Base-by-base conservation (phyloP, 2,888 invertebrate species). In the Mellilla xanthometata region DNA sequence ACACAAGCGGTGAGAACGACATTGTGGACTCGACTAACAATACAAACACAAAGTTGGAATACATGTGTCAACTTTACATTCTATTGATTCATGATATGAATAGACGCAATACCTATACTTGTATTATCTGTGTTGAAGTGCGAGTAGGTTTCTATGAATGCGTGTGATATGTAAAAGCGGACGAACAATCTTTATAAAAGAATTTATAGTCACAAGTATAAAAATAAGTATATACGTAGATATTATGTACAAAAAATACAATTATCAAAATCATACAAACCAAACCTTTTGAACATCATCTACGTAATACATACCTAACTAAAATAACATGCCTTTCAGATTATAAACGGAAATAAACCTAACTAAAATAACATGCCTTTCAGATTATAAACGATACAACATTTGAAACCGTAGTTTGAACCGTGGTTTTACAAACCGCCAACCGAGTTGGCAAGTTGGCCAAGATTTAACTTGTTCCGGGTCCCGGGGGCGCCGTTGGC, bases 381-480 rank as follows among this genome's bases (percentile, higher is more conserved):
- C 15, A 19, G 6, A 19, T 61, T 57, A 54, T 41, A 36, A 52
- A 9, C 34, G 39, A 48, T 52, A 49, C 48, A 35, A 49, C 27
- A 49, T 33, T 19, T 24, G 24, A 24, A 24, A 24, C 24, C 35
- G 45, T 33, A 47, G 43, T 54, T 42, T 41, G 56, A 60, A 24
- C 24, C 24, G 58, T 58, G 54, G 9, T 53, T 43, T 51, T 56
- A 53, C 42, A 31, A 26, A 42, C 26, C 38, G 40, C 45, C 34
- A 46, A 47, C 38, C 52, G 59, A 66, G 65, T 82, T 85, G 72
- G 82, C 80, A 76, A 86, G 84, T 83, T 86, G 75, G 81, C 81
- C 76, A 86, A 87, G 86, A 87, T 83, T 84, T 84, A 86, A 87
- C 73, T 86, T 81, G 81, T 77, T 74, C 65, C 58, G 57, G 51